Percentiles rank a stretch among this genome's conserved stretches.
Evolutionary conservation across 2,797 vertebrate genomes (phyloP).

Genomic region (Crenichthys baileyi): DNA sequence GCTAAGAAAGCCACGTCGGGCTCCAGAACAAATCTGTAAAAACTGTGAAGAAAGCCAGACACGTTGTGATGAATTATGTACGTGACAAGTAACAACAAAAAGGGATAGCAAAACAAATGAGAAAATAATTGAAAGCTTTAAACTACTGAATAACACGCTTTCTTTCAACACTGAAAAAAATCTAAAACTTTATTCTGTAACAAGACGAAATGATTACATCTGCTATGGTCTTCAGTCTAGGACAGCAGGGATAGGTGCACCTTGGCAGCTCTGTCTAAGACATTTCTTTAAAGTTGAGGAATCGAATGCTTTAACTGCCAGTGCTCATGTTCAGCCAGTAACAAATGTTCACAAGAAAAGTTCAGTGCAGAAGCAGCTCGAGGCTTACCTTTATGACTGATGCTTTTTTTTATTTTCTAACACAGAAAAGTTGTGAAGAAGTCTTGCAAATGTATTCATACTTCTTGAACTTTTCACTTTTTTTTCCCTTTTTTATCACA

Average conservation of each 20-base stretch:
- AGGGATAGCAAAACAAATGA: background rate
- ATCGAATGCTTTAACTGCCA: constrained; percentile 51
- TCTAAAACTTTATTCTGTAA: constrained; percentile 31
- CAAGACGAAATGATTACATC: constrained; percentile 56
- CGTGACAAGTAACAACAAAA: background rate
- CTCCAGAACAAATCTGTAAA: constrained; percentile 95
- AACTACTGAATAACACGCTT: constrained; percentile 9
- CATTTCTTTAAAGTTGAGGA: constrained; percentile 57
- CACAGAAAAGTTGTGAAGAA: constrained; percentile 42
- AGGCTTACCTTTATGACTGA: constrained; percentile 59
- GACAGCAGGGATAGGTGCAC: constrained; percentile 40
- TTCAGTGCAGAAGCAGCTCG: constrained; percentile 26
- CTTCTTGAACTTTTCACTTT: too few relatives aligned
- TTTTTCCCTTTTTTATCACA: too few relatives aligned
- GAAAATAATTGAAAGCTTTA: background rate
- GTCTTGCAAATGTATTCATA: too few relatives aligned
- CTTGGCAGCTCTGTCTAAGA: constrained; percentile 60
- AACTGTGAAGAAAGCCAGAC: constrained; percentile 77
- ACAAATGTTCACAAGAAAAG: constrained; percentile 34
- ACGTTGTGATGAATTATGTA: constrained; percentile 1
- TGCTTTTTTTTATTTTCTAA: constrained; percentile 38
- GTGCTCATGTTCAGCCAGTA: constrained; percentile 42
- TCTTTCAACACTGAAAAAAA: constrained; percentile 26
- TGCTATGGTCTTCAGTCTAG: constrained; percentile 50
- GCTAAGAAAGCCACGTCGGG: constrained; percentile 85